Evolutionary conservation across 2,888 invertebrate genomes (phyloP), one percentile per base, ranked within the genome.

Genomic region (Carcina quercana): DNA sequence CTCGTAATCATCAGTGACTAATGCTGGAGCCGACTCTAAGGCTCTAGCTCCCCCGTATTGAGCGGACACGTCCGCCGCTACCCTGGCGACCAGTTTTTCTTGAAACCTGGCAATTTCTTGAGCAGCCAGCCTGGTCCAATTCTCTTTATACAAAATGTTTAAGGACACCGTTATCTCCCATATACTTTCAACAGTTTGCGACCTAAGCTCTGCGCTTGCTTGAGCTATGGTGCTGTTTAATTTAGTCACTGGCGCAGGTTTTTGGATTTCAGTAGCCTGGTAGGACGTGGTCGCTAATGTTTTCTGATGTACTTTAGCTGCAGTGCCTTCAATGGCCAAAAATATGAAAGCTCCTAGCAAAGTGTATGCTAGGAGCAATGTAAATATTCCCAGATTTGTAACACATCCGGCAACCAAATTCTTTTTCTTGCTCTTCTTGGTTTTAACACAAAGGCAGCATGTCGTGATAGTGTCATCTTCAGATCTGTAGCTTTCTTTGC

Each of bases 141-240:
- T 95, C 58, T 93, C 92, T 58, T 91, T 90, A 66, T 95, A 94
- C 32, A 96, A 86, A 53, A 96, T 93, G 65, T 96, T 96, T 42
- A 95, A 74, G 26, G 90, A 91, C 38, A 92, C 91, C 1, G 96
- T 96, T 32, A 95, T 92, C 67, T 95, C 92, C 96, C 96, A 96
- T 57, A 96, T 93, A 59, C 91, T 94, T 71, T 94, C 93, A n/a
- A 94, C 94, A 5, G 94, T 93, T 53, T 82, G 82, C 0, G 84
- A 76, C 37, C 85, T 59, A 28, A 83, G 46, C 40, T 84, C 83
- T 3, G 75, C 72, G 44, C 76, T 82, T 0, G 78, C 79, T 41
- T 79, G 82, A 4, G 72, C 66, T 44, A 76, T 75, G 31, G 66
- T 72, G 2, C 65, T 68, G 38, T 76, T 76, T 12, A 75, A 42